Evolutionary conservation across 2,113 vertebrate species (phyloP).

Genomic region (Microtus montanus): DNA sequence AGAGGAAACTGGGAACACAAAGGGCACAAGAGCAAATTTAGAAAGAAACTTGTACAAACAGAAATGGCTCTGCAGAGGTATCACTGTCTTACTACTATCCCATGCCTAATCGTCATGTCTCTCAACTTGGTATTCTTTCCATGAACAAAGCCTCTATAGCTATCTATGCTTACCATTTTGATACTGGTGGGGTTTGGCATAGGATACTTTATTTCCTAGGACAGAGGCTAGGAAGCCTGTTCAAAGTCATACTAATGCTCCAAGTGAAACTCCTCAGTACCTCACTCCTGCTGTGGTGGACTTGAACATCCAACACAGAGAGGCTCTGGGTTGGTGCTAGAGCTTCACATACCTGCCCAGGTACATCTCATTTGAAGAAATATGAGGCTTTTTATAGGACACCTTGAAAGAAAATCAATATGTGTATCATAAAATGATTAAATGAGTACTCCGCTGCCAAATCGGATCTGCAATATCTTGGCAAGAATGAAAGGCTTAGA

Average conservation of each 20-base stretch:
- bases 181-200: not conserved
- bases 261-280: not conserved
- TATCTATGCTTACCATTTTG: not conserved
- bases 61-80: not conserved
- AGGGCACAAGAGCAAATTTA: not conserved
- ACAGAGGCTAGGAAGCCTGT: not conserved
- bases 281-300: not conserved
- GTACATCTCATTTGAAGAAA: constrained; percentile 28
- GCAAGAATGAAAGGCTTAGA: not conserved
- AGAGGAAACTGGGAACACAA: not conserved
- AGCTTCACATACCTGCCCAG: not conserved
- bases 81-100: not conserved
- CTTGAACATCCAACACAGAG: not conserved
- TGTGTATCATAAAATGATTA: constrained; percentile 56
- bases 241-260: not conserved
- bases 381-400: not conserved
- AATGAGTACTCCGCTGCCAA: constrained; percentile 23
- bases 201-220: not conserved
- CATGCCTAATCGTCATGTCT: not conserved
- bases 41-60: not conserved
- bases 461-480: constrained; percentile 34
- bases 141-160: constrained; percentile 9
- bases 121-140: not conserved
- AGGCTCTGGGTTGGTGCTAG: not conserved
- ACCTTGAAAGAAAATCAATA: constrained; percentile 26